Percentiles rank a stretch among this genome's conserved stretches.
These are phyloP conservation scores for Portunus trituberculatus DNA, from an alignment of 1,140 invertebrate species.

Conservation along the genomic window DNA sequence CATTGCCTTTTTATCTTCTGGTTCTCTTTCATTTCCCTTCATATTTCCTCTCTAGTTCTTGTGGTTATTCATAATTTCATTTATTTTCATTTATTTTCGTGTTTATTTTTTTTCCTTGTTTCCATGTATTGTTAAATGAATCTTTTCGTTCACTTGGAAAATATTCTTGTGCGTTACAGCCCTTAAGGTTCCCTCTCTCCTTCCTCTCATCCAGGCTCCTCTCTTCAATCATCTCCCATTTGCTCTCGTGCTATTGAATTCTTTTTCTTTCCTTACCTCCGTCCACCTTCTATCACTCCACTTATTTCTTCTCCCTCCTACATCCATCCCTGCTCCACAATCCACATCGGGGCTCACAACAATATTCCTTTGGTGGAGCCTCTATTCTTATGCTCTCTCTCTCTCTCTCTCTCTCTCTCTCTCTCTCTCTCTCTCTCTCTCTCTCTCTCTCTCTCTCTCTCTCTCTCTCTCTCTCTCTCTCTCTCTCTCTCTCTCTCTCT, in stretches of 20 bases:
- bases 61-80: background rate
- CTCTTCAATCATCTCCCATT: slow-evolving; percentile 14
- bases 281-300: background rate
- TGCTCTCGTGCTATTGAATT: background rate
- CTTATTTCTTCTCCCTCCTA: background rate
- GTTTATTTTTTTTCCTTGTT: background rate
- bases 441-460: slow-evolving; percentile 40
- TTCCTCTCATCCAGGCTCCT: background rate
- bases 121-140: background rate
- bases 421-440: slow-evolving; percentile 34
- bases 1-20: background rate
- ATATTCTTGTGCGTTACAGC: background rate
- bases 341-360: too few relatives aligned
- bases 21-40: background rate
- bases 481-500: slow-evolving; percentile 25
- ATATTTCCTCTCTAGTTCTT: background rate
- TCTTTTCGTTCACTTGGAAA: background rate
- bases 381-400: background rate
- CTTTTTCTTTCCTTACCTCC: background rate
- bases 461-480: slow-evolving; percentile 31
- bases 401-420: slow-evolving; percentile 34
- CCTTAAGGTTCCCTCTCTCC: background rate
- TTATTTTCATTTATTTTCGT: background rate
- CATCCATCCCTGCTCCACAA: background rate
- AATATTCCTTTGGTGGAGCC: background rate